phyloP scores from a whole-genome alignment of 2,113 vertebrate species.

The Perca schrenkii region DNA sequence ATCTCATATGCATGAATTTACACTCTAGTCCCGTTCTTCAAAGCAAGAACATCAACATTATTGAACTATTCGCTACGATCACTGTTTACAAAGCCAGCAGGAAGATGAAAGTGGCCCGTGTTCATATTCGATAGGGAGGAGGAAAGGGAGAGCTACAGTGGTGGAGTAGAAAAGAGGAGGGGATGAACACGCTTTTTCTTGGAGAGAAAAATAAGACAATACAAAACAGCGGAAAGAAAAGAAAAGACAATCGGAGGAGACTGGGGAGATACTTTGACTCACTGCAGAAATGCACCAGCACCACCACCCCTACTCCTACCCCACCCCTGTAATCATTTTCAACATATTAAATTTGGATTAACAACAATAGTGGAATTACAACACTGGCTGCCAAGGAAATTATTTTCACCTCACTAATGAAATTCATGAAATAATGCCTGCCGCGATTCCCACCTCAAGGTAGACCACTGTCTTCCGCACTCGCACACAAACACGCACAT shows the following conservation, averaged over 20 bases:
- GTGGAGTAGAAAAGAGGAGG: constrained; percentile 20
- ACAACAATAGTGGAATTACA: constrained; percentile 75
- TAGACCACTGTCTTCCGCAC: constrained; percentile 7
- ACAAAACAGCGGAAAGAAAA: constrained; percentile 9
- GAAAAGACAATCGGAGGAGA: background rate
- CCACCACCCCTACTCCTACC: constrained; percentile 5
- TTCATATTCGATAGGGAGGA: constrained; percentile 43
- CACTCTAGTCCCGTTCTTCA: constrained; percentile 61
- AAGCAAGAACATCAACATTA: constrained; percentile 65
- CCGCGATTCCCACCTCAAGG: constrained; percentile 53
- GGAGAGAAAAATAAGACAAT: constrained; percentile 22
- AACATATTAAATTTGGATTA: constrained; percentile 81
- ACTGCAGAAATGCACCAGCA: constrained; percentile 21
- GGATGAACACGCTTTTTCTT: constrained; percentile 44
- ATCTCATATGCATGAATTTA: constrained; percentile 67
- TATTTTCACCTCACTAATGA: constrained; percentile 78
- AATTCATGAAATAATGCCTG: constrained; percentile 76
- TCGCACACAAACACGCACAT: constrained; percentile 10
- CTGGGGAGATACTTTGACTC: constrained; percentile 33
- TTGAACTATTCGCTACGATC: constrained; percentile 71
- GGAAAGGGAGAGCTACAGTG: background rate
- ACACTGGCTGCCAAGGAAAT: constrained; percentile 72
- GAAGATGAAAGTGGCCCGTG: constrained; percentile 63
- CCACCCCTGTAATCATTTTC: constrained; percentile 61
- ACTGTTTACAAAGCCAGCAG: constrained; percentile 64